Evolutionary conservation across 2,888 invertebrate genomes (phyloP).

Genomic region (Corythucha ciliata): DNA sequence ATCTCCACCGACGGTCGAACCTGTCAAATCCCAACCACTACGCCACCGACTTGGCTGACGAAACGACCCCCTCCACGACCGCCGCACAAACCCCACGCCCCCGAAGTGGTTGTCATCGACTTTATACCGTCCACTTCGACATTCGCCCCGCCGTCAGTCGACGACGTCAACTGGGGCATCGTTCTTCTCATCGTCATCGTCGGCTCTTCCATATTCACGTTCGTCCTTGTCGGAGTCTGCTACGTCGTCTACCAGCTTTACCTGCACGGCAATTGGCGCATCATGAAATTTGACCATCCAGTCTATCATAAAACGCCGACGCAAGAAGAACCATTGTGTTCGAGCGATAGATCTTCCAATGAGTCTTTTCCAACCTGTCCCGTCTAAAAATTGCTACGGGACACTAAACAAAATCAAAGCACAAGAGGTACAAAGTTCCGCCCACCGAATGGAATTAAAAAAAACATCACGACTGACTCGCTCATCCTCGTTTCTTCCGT

Average conservation of each 20-base stretch:
- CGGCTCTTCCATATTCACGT: slow-evolving; percentile 50
- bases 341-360: too few relatives aligned
- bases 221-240: slow-evolving; percentile 51
- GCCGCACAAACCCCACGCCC: neutral
- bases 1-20: slow-evolving; percentile 70
- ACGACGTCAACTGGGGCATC: slow-evolving; percentile 53
- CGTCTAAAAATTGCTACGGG: too few relatives aligned
- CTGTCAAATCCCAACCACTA: slow-evolving; percentile 44
- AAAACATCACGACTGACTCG: too few relatives aligned
- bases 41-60: slow-evolving; percentile 39
- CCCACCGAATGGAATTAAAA: too few relatives aligned
- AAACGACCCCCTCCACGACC: slow-evolving; percentile 32
- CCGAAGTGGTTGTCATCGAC: slow-evolving; percentile 16
- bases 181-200: slow-evolving; percentile 68
- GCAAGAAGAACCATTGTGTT: slow-evolving; percentile 75
- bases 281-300: slow-evolving; percentile 98
- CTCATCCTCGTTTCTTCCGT: too few relatives aligned
- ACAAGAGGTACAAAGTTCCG: too few relatives aligned
- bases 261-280: slow-evolving; percentile 76
- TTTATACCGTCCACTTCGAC: slow-evolving; percentile 10
- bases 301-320: slow-evolving; percentile 95
- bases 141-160: slow-evolving; percentile 30
- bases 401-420: too few relatives aligned
- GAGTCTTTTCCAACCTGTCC: too few relatives aligned
- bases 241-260: slow-evolving; percentile 76